Conservation (phyloP, 2,797 vertebrate species). For the Paguma larvata region DNA sequence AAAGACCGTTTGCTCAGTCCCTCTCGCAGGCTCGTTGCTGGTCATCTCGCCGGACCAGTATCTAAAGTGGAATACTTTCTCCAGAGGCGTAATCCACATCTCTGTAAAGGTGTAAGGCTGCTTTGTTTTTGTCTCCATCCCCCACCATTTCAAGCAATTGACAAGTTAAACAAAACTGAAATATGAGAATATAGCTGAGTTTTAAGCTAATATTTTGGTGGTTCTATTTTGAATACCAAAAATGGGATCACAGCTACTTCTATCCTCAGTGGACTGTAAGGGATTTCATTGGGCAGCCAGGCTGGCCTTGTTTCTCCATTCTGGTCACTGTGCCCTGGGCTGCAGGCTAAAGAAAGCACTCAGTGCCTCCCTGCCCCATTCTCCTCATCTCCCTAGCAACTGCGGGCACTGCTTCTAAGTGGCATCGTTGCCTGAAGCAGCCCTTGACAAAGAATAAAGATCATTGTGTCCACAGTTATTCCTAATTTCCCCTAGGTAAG, state of each 20-base stretch:
- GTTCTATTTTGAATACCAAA: neutral
- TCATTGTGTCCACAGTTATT: neutral
- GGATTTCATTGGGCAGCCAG: neutral
- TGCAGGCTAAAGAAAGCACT: constrained; percentile 31
- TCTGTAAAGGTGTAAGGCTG: neutral
- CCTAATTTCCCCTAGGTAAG: neutral
- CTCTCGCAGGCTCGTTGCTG: neutral
- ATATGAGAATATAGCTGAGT: neutral
- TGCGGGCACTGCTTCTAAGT: neutral
- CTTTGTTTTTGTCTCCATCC: neutral
- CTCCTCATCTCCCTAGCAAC: constrained; percentile 74
- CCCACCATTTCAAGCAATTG: neutral
- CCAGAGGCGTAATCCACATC: neutral
- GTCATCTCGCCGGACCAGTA: neutral
- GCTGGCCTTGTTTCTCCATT: constrained; percentile 2
- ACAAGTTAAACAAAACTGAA: neutral
- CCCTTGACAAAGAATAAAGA: constrained; percentile 55
- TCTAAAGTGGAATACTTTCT: neutral
- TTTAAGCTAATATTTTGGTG: neutral
- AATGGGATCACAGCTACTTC: neutral
- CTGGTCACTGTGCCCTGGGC: constrained; percentile 63
- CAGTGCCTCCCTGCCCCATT: neutral
- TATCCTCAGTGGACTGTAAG: neutral
- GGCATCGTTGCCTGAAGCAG: constrained; percentile 6
- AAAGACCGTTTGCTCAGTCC: neutral